Evolutionary conservation across 2,113 vertebrate species (phyloP), one percentile per base, ranked within the genome.

Genomic region (Suncus etruscus): DNA sequence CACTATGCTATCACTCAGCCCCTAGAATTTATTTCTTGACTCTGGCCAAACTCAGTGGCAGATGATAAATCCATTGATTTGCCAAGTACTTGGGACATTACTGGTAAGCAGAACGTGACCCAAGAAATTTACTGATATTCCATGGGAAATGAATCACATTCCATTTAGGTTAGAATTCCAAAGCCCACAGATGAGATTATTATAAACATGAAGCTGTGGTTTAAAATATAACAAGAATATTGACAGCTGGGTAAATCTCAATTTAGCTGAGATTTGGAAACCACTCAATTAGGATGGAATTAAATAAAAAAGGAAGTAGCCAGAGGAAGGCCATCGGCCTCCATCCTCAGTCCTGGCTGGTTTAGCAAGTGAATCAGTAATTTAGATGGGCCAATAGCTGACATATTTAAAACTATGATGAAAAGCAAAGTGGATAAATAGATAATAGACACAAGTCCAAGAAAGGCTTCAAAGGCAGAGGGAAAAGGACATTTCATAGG

Each of bases 391-490:
- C 58, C 85, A 69, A 80, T 6, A 58, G 50, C 54, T 65, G 68
- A 72, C 6, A 48, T 31, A 77, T 20, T 83, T 86, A 76, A 77
- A 66, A 86, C 45, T 68, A 63, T 85, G 61, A 90, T 7, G 1
- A 25, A 92, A 92, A 32, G 51, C 22, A 8, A 1, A 84, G 50
- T n/a, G 25, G 68, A 68, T 76, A 90, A 61, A 18, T 20, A 14
- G 32, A 65, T 10, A 24, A 89, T 3, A 66, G 22, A 75, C 63
- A 73, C 80, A 95, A 58, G 78, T 76, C n/a, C 29, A 9, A 87
- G 47, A 51, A 91, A 84, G 51, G 72, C 32, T 63, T 90, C 78
- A 73, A 73, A 65, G 47, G 29, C 20, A 65, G 31, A 32, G 3
- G 16, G 82, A 58, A 77, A 82, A 87, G 32, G 1, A 90, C 58